Evolutionary conservation across 2,113 vertebrate species (phyloP).

Genomic region (Chaetodon trifascialis): DNA sequence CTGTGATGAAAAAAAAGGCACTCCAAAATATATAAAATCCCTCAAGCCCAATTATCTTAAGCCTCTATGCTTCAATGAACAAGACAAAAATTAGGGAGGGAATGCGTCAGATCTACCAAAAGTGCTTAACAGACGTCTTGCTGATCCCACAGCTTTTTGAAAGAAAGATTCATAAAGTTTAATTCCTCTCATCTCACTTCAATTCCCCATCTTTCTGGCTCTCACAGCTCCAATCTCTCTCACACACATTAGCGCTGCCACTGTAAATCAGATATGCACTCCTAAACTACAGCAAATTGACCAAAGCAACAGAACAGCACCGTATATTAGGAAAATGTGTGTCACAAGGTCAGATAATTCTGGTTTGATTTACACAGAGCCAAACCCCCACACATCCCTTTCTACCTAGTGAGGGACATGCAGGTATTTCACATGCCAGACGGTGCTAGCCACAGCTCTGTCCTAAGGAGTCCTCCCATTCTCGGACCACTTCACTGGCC

Average conservation of each 20-base stretch:
- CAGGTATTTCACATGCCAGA: conserved; percentile 57
- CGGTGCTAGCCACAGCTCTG: conserved; percentile 72
- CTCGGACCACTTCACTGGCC: conserved; percentile 63
- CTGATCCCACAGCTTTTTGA: conserved; percentile 46
- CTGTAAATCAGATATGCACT: conserved; percentile 67
- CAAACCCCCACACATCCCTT: conserved; percentile 27
- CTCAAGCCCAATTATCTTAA: conserved; percentile 46
- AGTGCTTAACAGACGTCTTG: conserved; percentile 9
- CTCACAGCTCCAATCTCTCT: conserved; percentile 36
- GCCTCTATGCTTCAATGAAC: conserved; percentile 33
- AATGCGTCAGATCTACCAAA: conserved; percentile 30
- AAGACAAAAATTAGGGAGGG: conserved; percentile 48
- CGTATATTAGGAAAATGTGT: conserved; percentile 68
- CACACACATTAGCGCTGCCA: not conserved
- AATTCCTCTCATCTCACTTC: conserved; percentile 44
- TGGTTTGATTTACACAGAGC: conserved; percentile 70
- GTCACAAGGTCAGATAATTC: conserved; percentile 67
- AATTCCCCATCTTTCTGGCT: conserved; percentile 15
- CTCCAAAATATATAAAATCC: conserved; percentile 21
- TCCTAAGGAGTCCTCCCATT: conserved; percentile 65
- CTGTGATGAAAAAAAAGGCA: not conserved
- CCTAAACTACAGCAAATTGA: conserved; percentile 45
- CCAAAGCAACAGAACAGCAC: conserved; percentile 14
- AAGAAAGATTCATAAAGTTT: conserved; percentile 38
- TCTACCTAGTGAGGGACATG: conserved; percentile 30